Conservation (phyloP, 2,797 vertebrate genomes). For the Anolis apletophallus region DNA sequence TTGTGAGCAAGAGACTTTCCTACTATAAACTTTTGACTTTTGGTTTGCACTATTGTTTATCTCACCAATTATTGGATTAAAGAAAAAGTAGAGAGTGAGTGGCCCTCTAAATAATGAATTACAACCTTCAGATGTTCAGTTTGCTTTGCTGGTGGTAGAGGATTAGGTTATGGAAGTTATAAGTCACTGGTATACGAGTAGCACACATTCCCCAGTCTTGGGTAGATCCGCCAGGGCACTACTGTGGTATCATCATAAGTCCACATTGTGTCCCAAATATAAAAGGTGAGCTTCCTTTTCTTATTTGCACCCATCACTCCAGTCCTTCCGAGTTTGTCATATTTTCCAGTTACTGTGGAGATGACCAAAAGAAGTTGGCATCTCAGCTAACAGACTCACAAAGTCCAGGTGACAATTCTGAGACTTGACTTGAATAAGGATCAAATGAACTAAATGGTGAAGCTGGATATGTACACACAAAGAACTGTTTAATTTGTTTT, state of each 20-base stretch:
- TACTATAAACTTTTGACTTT: background rate
- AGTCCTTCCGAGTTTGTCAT: background rate
- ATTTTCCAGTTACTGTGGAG: background rate
- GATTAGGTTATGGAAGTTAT: background rate
- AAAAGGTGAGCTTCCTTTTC: background rate
- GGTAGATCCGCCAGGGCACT: background rate
- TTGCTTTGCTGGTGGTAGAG: no score
- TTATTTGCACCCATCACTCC: background rate
- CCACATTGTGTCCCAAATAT: background rate
- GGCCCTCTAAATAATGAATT: background rate
- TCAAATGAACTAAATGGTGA: background rate
- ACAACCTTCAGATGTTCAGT: no score
- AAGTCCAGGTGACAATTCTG: background rate
- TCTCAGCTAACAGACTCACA: background rate
- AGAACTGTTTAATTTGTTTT: no score
- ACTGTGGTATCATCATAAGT: background rate
- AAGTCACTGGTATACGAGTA: background rate
- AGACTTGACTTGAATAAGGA: background rate
- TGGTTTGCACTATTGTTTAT: background rate
- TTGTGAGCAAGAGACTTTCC: background rate
- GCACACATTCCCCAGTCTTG: background rate
- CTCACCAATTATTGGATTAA: background rate
- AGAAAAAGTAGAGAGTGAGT: background rate
- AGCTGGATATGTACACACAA: background rate
- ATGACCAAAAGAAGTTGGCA: background rate